Evolutionary conservation across 2,797 vertebrate species (phyloP), one percentile per base, ranked within the genome.

Genomic region (Cephalopachus bancanus): DNA sequence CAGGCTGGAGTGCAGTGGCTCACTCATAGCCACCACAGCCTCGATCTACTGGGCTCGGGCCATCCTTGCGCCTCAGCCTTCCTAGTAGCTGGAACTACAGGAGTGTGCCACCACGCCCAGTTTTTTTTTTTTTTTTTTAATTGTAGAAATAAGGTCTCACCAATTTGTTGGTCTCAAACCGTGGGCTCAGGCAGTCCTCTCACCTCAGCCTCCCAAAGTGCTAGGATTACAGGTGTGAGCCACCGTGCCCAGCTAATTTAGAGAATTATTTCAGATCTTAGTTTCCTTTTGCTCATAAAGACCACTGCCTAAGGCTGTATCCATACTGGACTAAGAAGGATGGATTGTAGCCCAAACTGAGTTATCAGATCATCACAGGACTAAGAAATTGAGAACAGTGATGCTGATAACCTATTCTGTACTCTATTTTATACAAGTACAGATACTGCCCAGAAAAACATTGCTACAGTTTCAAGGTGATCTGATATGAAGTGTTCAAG

Each of bases 261-360:
- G 57, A 72, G 81, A 79, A 60, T 86, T n/a, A 51, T 62, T 96
- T 89, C 71, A 74, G 83, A 86, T 26, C 55, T 83, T 30, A 89
- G 20, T 7, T 53, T 87, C 16, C 64, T 91, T 80, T 93, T 65
- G 44, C 14, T 80, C 55, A 51, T 14, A 22, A 5, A 60, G 57
- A 88, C 30, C 57, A 55, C 3, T 20, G 57, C 20, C 86, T 64
- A 44, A 86, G 80, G 55, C 30, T 83, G n/a, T 12, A 33, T 85
- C 64, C 44, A 6, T 83, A 62, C 1, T 83, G 53, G 24, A 62
- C 60, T 74, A 74, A 81, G 49, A 60, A 84, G 51, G 26, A 28
- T 5, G 71, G 67, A 44, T 60, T 30, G 20, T 12, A 67, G 64
- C 74, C 19, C 24, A 75, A 69, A 30, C 20, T 33, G 24, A 71